Evolutionary conservation across 2,113 vertebrate genomes (phyloP), one percentile per base, ranked within the genome.

Genomic region (Uria aalge): DNA sequence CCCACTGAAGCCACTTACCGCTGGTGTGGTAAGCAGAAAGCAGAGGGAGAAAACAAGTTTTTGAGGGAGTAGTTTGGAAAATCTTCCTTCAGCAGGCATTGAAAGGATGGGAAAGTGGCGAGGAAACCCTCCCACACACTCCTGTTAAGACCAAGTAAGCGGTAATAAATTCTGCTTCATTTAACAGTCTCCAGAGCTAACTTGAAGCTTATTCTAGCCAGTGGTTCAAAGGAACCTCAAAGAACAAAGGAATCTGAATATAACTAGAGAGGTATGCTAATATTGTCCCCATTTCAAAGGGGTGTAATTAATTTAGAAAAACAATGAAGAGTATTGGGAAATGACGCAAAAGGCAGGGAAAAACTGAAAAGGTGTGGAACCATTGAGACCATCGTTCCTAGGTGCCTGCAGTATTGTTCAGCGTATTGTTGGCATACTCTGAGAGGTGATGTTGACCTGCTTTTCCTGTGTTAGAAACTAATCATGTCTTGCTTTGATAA

Each of bases 251-350:
- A 68, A 60, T 92, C 75, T 81, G 52, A 85, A 43, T 95, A 23
- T 78, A 85, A 72, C 93, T 75, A 60, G 86, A 84, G 67, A 92
- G 52, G 68, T 84, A 83, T 96, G 83, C 79, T 96, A 88, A 86
- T 96, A 48, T 13, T 27, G 50, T 53, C 86, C 91, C 21, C 6
- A 4, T 84, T 94, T 95, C 45, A 38, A 16, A 92, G 32, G 22
- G 20, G 11, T 85, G 3, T 66, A 74, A 88, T 66, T 74, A 50
- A 69, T 78, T 55, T 63, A 79, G 59, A 48, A 68, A 71, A 71
- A 15, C 64, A 81, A 27, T 8, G 2, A 30, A 32, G 63, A 92
- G 21, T 34, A 12, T 6, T 82, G 77, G 62, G 90, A 95, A 91
- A 87, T 87, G 56, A 30, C 23, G 57, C 18, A 81, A 64, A 94